Percentiles rank a stretch among this genome's conserved stretches.
Conservation (phyloP, 2,797 vertebrate genomes). For the Gambelia wislizenii region DNA sequence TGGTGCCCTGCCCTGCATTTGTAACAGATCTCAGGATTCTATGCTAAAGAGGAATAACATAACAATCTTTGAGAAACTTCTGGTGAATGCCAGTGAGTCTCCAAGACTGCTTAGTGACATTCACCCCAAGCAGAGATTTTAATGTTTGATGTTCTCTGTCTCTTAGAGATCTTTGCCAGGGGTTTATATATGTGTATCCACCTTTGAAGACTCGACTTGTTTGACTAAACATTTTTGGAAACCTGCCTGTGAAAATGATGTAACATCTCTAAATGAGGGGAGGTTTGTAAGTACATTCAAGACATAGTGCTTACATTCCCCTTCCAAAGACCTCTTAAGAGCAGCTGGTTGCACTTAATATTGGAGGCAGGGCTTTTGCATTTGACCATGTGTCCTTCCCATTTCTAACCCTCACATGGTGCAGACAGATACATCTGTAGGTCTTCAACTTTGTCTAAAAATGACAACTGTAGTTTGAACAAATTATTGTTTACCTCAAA, state of each 20-base stretch:
- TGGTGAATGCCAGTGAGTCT: too few species aligned
- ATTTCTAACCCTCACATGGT: neutral
- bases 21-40: too few species aligned
- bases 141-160: neutral
- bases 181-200: neutral
- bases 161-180: neutral
- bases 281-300: too few species aligned
- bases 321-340: neutral
- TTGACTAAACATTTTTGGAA: neutral
- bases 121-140: neutral
- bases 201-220: neutral
- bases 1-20: neutral
- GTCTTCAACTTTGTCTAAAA: neutral
- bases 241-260: neutral
- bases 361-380: neutral
- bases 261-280: neutral
- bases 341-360: too few species aligned
- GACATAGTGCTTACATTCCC: neutral
- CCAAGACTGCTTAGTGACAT: neutral
- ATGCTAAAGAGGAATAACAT: too few species aligned
- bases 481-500: neutral
- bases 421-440: neutral
- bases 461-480: neutral
- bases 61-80: too few species aligned
- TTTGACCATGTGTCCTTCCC: neutral